Evolutionary conservation across 2,797 vertebrate species (phyloP).

Genomic region (Rhinella marina): DNA sequence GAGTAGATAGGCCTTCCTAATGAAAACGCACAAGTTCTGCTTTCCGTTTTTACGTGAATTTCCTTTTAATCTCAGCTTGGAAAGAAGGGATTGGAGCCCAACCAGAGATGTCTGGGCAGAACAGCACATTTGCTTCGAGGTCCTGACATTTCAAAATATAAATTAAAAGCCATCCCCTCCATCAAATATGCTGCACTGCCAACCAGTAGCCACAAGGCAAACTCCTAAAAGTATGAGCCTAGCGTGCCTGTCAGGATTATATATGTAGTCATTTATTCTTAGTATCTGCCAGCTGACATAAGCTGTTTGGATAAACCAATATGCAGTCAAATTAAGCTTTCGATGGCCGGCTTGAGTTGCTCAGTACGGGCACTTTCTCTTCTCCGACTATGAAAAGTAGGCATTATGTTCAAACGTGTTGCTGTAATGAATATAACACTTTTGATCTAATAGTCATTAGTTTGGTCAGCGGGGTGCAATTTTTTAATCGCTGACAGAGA

Average conservation of each 20-base stretch:
- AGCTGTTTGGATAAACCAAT: neutral
- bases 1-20: neutral
- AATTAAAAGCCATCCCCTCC: neutral
- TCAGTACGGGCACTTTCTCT: neutral
- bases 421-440: neutral
- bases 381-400: neutral
- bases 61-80: neutral
- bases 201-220: neutral
- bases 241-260: neutral
- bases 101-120: neutral
- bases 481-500: neutral
- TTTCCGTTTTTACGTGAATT: neutral
- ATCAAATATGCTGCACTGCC: neutral
- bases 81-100: neutral
- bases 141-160: neutral
- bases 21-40: neutral
- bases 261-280: neutral
- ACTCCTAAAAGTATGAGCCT: neutral
- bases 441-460: conserved; percentile 18
- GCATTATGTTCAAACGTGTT: neutral
- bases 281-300: neutral
- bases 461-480: neutral
- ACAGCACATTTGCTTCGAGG: neutral
- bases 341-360: neutral
- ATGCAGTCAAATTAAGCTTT: neutral